Percentiles rank a stretch among this genome's conserved stretches.
These are phyloP conservation scores for Hemicentrotus pulcherrimus DNA, from an alignment of 35 echinoderm and acorn worm genomes.

Conservation along the genomic window DNA sequence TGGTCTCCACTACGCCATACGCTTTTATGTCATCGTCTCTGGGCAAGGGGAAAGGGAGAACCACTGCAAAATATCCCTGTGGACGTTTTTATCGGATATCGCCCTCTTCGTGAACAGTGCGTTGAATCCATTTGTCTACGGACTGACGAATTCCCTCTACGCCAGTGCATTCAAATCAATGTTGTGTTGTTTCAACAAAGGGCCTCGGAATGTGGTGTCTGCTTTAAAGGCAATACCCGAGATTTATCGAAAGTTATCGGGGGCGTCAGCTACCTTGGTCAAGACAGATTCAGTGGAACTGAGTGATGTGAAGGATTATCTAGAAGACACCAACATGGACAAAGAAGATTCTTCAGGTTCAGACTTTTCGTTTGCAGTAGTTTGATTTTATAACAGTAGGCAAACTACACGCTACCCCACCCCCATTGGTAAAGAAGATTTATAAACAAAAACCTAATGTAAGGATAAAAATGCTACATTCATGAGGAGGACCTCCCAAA, in stretches of 20 bases:
- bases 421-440: too few species aligned
- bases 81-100: neutral
- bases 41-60: neutral
- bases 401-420: too few species aligned
- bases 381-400: too few species aligned
- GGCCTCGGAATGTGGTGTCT: neutral
- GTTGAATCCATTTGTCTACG: constrained; percentile 5
- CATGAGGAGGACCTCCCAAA: too few species aligned
- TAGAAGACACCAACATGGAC: neutral
- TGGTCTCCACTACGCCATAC: neutral
- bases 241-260: neutral
- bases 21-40: neutral
- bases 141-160: neutral
- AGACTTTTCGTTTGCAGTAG: neutral
- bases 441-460: too few species aligned
- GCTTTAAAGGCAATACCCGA: neutral
- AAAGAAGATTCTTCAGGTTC: neutral
- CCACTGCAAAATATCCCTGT: neutral
- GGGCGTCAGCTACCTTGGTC: neutral
- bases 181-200: neutral
- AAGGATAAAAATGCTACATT: too few species aligned
- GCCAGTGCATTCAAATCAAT: neutral
- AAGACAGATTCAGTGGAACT: neutral
- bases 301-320: neutral
- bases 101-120: constrained; percentile 16